Evolutionary conservation across 2,797 vertebrate genomes (phyloP).

Genomic region (Acanthornis magna): DNA sequence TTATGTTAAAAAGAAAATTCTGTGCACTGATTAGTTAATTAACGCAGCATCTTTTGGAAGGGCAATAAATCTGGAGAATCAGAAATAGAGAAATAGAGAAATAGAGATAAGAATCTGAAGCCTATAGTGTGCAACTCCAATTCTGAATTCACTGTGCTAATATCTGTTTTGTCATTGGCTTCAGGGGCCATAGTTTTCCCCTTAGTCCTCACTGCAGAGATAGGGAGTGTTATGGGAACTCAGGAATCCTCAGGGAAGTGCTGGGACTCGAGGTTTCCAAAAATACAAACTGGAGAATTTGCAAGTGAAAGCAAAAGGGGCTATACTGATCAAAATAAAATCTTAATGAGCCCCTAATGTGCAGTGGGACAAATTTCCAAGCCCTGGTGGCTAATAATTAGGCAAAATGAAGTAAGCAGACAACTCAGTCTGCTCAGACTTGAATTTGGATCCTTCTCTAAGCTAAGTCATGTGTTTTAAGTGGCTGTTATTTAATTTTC

Average conservation of each 20-base stretch:
- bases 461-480: background rate
- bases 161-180: background rate
- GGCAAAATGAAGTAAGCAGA: background rate
- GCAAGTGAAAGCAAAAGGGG: background rate
- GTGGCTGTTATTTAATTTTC: background rate
- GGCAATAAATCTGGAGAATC: constrained; percentile 27
- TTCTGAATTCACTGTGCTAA: background rate
- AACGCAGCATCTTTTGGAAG: constrained; percentile 19
- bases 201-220: background rate
- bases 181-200: background rate
- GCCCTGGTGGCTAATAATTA: background rate
- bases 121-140: background rate
- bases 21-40: constrained; percentile 3
- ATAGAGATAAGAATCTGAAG: background rate
- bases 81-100: no score
- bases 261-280: background rate
- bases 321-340: constrained; percentile 10
- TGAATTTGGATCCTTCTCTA: background rate
- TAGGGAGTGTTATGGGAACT: background rate
- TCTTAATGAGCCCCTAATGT: background rate
- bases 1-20: constrained; percentile 39
- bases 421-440: background rate
- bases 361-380: background rate
- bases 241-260: background rate
- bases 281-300: background rate